Evolutionary conservation across 2,797 vertebrate species (phyloP).

Genomic region (Malacoctenus gilli): DNA sequence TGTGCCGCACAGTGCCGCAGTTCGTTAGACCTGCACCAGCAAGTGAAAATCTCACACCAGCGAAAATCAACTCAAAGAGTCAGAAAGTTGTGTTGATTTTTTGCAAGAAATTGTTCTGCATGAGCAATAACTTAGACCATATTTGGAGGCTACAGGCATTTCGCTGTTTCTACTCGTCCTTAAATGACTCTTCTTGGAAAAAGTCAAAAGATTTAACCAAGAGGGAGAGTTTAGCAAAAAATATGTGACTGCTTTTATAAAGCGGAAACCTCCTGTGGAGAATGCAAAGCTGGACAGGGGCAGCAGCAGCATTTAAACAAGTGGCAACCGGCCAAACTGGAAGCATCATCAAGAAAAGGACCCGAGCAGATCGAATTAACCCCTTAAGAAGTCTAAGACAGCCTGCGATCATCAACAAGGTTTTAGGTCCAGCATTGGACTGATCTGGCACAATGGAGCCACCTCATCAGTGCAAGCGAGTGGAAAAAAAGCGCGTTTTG

Average conservation of each 20-base stretch:
- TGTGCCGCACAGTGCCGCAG: no score
- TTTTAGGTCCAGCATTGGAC: constrained; percentile 14
- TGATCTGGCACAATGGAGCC: constrained; percentile 24
- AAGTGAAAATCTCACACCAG: not conserved
- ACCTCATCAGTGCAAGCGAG: constrained; percentile 20
- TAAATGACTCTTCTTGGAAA: no score
- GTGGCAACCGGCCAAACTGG: not conserved
- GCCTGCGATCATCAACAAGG: constrained; percentile 15
- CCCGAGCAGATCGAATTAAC: no score
- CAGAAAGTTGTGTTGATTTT: no score
- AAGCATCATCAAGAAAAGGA: no score
- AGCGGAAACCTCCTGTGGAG: not conserved
- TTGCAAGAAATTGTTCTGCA: no score
- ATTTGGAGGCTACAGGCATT: no score
- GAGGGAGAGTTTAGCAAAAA: not conserved
- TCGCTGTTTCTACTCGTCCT: no score
- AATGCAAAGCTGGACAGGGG: not conserved
- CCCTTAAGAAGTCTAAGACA: constrained; percentile 16
- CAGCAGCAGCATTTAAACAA: not conserved
- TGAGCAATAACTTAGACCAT: no score
- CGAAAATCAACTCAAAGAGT: no score
- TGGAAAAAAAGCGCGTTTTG: constrained; percentile 44
- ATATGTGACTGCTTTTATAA: not conserved
- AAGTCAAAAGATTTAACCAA: no score
- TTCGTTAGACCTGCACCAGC: no score